These are phyloP conservation scores for Gryon sp. DNA, from an alignment of 1,140 invertebrate species.

Conservation along the genomic window DNA sequence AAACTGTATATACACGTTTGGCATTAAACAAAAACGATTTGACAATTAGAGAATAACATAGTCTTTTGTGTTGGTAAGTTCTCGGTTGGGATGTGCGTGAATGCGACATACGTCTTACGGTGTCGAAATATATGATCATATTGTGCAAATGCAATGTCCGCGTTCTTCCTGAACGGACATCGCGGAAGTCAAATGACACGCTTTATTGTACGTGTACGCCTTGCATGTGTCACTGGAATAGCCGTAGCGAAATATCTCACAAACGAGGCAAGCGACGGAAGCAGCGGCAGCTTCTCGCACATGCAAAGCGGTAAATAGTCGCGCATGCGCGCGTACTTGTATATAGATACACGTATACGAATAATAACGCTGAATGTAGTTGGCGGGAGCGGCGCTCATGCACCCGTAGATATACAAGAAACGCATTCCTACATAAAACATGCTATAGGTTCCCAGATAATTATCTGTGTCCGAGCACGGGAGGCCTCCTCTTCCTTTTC, in stretches of 20 bases:
- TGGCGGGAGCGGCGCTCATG: slow-evolving; percentile 65
- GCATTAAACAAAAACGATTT: too few species aligned
- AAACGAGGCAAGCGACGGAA: slow-evolving; percentile 55
- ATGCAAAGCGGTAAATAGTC: slow-evolving; percentile 73
- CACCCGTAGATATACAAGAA: slow-evolving; percentile 71
- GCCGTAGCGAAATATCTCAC: slow-evolving; percentile 48
- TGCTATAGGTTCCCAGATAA: slow-evolving; percentile 72
- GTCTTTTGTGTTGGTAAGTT: too few species aligned
- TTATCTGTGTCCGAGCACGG: slow-evolving; percentile 68
- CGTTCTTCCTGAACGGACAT: slow-evolving; percentile 35
- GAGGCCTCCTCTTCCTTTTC: slow-evolving; percentile 47
- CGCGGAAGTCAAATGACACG: slow-evolving; percentile 59
- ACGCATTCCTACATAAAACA: slow-evolving; percentile 74
- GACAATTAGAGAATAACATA: too few species aligned
- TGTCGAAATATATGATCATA: slow-evolving; percentile 39
- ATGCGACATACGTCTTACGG: slow-evolving; percentile 13
- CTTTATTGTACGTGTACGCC: slow-evolving; percentile 55
- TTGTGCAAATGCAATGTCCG: slow-evolving; percentile 42
- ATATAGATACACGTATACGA: slow-evolving; percentile 59
- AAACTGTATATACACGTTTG: too few species aligned
- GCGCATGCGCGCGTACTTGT: slow-evolving; percentile 63
- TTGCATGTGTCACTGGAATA: slow-evolving; percentile 45
- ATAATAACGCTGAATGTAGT: slow-evolving; percentile 68
- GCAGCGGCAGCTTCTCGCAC: slow-evolving; percentile 52
- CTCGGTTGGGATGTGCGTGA: too few species aligned